Conservation (phyloP, 2,888 invertebrate species). For the Macrosiphum euphorbiae region DNA sequence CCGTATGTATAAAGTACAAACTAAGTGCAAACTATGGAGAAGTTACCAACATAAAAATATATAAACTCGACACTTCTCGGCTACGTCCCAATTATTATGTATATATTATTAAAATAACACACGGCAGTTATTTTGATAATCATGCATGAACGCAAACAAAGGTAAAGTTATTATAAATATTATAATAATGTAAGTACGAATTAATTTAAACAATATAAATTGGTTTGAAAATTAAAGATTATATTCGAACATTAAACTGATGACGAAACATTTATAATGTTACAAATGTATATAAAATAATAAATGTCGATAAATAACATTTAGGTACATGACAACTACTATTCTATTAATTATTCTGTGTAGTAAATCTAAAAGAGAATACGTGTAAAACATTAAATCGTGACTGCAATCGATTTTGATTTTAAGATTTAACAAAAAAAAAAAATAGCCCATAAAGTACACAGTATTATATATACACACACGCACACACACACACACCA, state of each 20-base stretch:
- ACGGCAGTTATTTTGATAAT: background rate
- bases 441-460: slow-evolving; percentile 40
- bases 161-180: background rate
- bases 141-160: background rate
- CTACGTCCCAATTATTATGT: background rate
- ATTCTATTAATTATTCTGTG: background rate
- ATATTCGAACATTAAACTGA: background rate
- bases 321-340: background rate
- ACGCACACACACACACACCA: background rate
- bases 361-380: slow-evolving; percentile 25
- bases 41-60: background rate
- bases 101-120: background rate
- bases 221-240: background rate
- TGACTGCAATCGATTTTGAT: slow-evolving; percentile 19
- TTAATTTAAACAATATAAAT: background rate
- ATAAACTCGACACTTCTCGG: background rate
- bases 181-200: background rate
- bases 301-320: background rate
- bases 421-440: slow-evolving; percentile 22
- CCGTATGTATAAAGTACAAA: background rate
- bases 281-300: too few species aligned
- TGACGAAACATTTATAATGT: background rate
- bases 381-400: background rate
- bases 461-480: background rate
- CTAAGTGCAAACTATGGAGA: background rate